Base-by-base conservation (phyloP, 2,888 invertebrate species). In the Atrina japonica region DNA sequence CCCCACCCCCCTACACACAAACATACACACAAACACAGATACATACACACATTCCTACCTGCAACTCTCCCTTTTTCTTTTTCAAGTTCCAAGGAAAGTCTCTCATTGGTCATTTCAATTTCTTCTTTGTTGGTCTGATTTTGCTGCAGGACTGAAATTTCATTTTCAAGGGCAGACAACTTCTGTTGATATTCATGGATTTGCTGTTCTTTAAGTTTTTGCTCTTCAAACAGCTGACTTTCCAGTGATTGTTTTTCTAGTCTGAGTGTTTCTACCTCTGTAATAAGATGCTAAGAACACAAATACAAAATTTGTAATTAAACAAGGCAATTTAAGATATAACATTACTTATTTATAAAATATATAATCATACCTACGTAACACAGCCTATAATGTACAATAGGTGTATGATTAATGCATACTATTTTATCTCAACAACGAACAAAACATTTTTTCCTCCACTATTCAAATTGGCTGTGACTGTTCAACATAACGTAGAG, bases 41-140 rank as follows among this genome's bases (percentile, higher is more conserved):
- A n/a, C n/a, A n/a, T n/a, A n/a, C n/a, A n/a, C n/a, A n/a, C n/a
- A n/a, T n/a, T n/a, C n/a, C 27, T 63, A 89, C 90, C 89, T 66
- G 86, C 86, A 27, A 90, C 78, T 76, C 87, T 81, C 7, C 91
- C 91, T 68, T 84, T 86, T 71, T 91, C 90, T 70, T 87, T 89
- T 76, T 91, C 91, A 63, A 91, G 77, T 41, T 90, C 89, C 35
- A 91, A 71, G 23, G 84, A 82, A 45, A 88, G 76, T 35, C 86
- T 78, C 70, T 86, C 83, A 67, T 83, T 87, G 35, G 81, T 73
- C 41, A 85, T 83, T n/a, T 81, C 78, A 3, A 74, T 66, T 29
- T 78, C 78, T 47, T 81, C 77, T 14, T 74, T 70, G 56, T 83
- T 82, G 40, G 29, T 55, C 50, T 77, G 75, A 41, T 75, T 69